Evolutionary conservation across 2,113 vertebrate genomes (phyloP).

Genomic region (Proteles cristata): DNA sequence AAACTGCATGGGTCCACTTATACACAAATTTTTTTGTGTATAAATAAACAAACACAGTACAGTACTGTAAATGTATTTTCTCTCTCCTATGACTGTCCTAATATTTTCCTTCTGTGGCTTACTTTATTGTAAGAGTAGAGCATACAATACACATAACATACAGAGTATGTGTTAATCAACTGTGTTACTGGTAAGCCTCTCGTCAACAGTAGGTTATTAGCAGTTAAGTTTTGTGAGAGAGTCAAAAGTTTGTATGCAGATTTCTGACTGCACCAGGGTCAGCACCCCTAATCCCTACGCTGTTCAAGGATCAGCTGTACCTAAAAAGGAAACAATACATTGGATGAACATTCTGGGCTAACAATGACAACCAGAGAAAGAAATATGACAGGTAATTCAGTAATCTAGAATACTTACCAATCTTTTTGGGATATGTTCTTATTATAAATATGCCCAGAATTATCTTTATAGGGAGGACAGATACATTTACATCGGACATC

Average conservation of each 20-base stretch:
- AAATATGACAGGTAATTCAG: conserved; percentile 30
- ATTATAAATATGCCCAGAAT: conserved; percentile 95
- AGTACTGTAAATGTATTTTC: background rate
- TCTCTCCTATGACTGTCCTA: background rate
- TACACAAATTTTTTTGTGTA: background rate
- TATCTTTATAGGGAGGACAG: conserved; percentile 97
- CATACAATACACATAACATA: background rate
- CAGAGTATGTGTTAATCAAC: background rate
- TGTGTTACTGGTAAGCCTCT: background rate
- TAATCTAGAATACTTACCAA: conserved; percentile 89
- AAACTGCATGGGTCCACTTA: background rate
- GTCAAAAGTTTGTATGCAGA: background rate
- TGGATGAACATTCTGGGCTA: conserved; percentile 5
- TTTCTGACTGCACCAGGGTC: background rate
- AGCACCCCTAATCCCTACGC: background rate
- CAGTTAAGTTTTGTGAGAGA: background rate
- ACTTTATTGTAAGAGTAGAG: background rate
- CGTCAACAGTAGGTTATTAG: background rate
- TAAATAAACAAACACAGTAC: background rate
- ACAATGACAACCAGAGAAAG: conserved; percentile 10
- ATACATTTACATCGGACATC: conserved; percentile 99
- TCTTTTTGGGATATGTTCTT: conserved; percentile 98
- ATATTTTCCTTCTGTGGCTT: background rate
- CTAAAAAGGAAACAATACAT: conserved; percentile 24
- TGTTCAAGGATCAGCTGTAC: background rate